Evolutionary conservation across 2,113 vertebrate species (phyloP), one percentile per base, ranked within the genome.

Genomic region (Hydrochoerus hydrochaeris): DNA sequence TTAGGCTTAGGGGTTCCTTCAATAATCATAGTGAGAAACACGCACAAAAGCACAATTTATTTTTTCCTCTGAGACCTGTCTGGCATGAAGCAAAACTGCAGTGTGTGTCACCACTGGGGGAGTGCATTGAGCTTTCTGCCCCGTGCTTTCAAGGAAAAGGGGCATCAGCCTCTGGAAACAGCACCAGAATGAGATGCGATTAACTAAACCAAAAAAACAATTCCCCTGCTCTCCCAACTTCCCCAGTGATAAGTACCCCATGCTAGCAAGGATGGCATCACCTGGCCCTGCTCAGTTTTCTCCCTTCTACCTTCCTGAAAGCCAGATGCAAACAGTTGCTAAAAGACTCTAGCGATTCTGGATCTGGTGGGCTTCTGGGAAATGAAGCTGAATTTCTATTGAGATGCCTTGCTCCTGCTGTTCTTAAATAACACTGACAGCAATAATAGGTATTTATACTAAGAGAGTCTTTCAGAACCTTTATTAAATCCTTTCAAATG

Each of bases 401-500:
- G 96, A 95, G 95, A 95, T 67, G 71, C 85, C 30, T 97, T 65
- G 49, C 46, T 96, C 96, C 90, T 90, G 96, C 96, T 97, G 85
- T 69, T 93, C 88, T 96, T 94, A 97, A 97, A 95, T 95, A 94
- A 92, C 49, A 90, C 90, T 96, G 95, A 94, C 93, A 95, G 93
- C 80, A 97, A 96, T 95, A 97, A 96, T 80, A 85, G 90, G 69
- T 87, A 88, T 97, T 97, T 97, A 96, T 95, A 96, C 52, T 71
- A 83, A 97, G 57, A 95, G 54, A 38, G 60, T 88, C 88, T 73
- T 95, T 95, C 84, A 73, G 90, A 90, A 95, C 81, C 69, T 97
- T 93, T 94, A 95, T 98, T 94, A 97, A 96, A 92, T 96, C 95
- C 60, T 97, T 96, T 95, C 95, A 96, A 96, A 96, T 92, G 96